Percentiles rank a stretch among this genome's conserved stretches.
These are phyloP conservation scores for Muntiacus muntjak DNA, from an alignment of 2,113 vertebrate genomes.

Conservation along the genomic window DNA sequence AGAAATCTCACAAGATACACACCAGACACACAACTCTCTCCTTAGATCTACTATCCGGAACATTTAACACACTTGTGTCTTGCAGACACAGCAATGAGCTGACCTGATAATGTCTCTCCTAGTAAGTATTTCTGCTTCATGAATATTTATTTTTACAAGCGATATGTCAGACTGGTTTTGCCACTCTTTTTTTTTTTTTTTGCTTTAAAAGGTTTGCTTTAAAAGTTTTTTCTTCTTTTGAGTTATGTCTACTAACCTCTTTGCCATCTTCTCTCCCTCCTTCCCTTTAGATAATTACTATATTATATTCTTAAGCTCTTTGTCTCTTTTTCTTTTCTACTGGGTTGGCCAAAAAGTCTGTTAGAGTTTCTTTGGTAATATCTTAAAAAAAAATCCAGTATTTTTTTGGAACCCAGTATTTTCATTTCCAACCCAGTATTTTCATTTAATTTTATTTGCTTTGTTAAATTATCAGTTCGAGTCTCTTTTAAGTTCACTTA, in stretches of 20 bases:
- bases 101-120: background rate
- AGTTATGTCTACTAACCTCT: background rate
- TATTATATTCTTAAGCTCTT: background rate
- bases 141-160: background rate
- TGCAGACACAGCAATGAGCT: background rate
- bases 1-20: rapidly evolving
- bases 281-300: background rate
- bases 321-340: background rate
- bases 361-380: rapidly evolving
- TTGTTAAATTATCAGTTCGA: background rate
- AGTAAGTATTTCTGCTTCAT: rapidly evolving
- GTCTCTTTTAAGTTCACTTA: background rate
- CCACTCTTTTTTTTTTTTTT: background rate
- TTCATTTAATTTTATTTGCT: background rate
- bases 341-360: background rate
- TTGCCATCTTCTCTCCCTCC: background rate
- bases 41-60: too few relatives aligned
- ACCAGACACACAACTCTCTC: background rate
- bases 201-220: background rate
- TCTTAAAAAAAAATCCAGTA: background rate
- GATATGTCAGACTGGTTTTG: background rate
- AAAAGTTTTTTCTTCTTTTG: background rate
- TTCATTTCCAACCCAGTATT: background rate
- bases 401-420: background rate
- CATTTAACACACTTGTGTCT: background rate